Percentiles rank a stretch among this genome's conserved stretches.
Conservation (phyloP, 2,797 vertebrate genomes). For the Hyperoplus lanceolatus region DNA sequence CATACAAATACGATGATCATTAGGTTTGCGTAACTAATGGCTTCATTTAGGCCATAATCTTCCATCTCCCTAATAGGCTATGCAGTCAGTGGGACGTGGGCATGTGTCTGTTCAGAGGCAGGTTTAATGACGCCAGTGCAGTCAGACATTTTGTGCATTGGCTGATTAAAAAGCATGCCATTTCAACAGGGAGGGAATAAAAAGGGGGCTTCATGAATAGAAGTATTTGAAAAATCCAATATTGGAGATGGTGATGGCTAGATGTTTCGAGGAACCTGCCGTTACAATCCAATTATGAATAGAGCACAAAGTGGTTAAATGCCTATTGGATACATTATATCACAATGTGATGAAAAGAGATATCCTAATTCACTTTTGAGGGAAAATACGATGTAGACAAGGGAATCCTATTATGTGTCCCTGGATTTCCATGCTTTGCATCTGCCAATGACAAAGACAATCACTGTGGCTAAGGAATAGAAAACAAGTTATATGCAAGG, state of each 20-base stretch:
- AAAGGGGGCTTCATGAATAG: conserved; percentile 67
- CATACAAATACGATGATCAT: conserved; percentile 86
- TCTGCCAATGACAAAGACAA: conserved; percentile 70
- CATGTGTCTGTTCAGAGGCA: conserved; percentile 64
- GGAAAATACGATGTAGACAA: conserved; percentile 69
- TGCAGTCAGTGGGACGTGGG: conserved; percentile 67
- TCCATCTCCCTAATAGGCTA: conserved; percentile 84
- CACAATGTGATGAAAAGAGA: conserved; percentile 74
- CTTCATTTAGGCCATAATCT: conserved; percentile 88
- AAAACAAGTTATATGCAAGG: conserved; percentile 37
- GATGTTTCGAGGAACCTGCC: conserved; percentile 73
- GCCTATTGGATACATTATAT: conserved; percentile 75
- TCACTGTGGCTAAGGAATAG: conserved; percentile 42
- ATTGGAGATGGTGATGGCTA: conserved; percentile 78
- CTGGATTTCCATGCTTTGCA: conserved; percentile 69
- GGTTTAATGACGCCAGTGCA: conserved; percentile 85
- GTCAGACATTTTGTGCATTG: conserved; percentile 81
- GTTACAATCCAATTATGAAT: conserved; percentile 83
- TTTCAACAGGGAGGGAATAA: conserved; percentile 80
- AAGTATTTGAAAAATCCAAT: conserved; percentile 80
- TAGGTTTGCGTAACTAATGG: conserved; percentile 89
- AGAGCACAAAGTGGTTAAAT: conserved; percentile 76
- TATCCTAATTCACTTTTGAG: conserved; percentile 77
- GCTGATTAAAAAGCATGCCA: conserved; percentile 84
- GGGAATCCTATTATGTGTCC: conserved; percentile 75